Conservation (phyloP, 2,113 vertebrate species). For the Hypanus sabinus region DNA sequence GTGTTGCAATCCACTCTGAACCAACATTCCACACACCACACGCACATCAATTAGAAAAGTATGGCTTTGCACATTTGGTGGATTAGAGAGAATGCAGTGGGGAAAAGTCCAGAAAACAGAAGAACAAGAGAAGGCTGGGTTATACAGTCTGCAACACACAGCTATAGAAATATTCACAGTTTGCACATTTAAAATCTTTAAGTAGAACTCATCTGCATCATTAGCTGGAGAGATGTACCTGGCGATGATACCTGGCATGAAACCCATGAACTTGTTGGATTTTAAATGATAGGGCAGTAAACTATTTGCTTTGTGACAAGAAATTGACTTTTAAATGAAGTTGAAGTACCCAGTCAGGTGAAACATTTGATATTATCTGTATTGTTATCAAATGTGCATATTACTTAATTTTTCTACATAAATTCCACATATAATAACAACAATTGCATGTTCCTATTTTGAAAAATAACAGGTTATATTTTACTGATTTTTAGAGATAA, state of each 20-base stretch:
- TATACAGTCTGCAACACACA: neutral
- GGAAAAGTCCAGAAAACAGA: neutral
- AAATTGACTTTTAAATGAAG: neutral
- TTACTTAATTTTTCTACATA: neutral
- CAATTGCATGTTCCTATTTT: neutral
- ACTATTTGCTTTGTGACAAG: neutral
- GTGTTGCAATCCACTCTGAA: neutral
- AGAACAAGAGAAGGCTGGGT: too few relatives aligned
- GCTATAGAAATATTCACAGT: neutral
- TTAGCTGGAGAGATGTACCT: neutral
- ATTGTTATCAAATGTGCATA: neutral
- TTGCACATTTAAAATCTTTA: neutral
- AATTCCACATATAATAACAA: neutral
- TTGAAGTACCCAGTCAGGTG: neutral
- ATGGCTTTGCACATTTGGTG: neutral
- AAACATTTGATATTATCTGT: neutral
- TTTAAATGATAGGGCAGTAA: neutral
- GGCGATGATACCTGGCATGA: neutral
- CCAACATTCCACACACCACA: neutral
- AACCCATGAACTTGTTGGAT: neutral
- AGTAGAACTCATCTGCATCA: neutral
- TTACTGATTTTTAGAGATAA: too few relatives aligned
- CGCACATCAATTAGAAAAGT: neutral
- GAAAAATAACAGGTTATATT: neutral
- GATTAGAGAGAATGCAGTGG: too few relatives aligned